phyloP scores from a whole-genome alignment of 2,113 vertebrate genomes.

The Symphodus melops region DNA sequence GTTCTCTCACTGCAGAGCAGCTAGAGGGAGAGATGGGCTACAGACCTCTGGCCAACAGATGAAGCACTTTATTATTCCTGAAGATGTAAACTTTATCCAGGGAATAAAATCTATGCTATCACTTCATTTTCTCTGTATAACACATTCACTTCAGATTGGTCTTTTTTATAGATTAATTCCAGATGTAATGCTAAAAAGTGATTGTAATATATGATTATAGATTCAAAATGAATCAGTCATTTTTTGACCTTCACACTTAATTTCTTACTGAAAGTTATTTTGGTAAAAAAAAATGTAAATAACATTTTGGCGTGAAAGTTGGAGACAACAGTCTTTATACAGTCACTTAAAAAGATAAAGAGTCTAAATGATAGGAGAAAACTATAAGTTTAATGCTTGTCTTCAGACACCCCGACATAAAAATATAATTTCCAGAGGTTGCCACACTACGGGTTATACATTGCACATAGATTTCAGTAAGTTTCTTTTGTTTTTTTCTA shows the following conservation, averaged over 20 bases:
- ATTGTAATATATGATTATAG: too few relatives aligned
- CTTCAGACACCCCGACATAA: too few relatives aligned
- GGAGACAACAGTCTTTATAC: background rate
- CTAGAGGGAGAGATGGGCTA: slow-evolving; percentile 92
- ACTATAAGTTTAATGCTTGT: background rate
- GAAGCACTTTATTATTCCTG: slow-evolving; percentile 10
- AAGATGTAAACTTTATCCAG: too few relatives aligned
- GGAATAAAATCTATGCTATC: background rate
- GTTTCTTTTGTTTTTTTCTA: too few relatives aligned
- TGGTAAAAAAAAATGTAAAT: background rate
- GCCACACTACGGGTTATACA: too few relatives aligned
- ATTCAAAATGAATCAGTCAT: too few relatives aligned
- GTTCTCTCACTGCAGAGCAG: slow-evolving; percentile 92
- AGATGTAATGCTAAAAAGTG: too few relatives aligned
- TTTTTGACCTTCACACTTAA: background rate
- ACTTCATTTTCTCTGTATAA: background rate
- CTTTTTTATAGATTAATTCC: background rate
- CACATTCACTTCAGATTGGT: background rate
- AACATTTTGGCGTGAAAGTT: background rate
- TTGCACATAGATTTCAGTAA: too few relatives aligned
- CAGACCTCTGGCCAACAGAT: slow-evolving; percentile 78
- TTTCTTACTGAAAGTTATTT: background rate
- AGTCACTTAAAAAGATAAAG: background rate
- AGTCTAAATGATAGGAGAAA: background rate
- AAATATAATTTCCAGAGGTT: too few relatives aligned